Percentiles rank a stretch among this genome's conserved stretches.
phyloP scores from a whole-genome alignment of 1,140 invertebrate species.

The Drosophila sp. region DNA sequence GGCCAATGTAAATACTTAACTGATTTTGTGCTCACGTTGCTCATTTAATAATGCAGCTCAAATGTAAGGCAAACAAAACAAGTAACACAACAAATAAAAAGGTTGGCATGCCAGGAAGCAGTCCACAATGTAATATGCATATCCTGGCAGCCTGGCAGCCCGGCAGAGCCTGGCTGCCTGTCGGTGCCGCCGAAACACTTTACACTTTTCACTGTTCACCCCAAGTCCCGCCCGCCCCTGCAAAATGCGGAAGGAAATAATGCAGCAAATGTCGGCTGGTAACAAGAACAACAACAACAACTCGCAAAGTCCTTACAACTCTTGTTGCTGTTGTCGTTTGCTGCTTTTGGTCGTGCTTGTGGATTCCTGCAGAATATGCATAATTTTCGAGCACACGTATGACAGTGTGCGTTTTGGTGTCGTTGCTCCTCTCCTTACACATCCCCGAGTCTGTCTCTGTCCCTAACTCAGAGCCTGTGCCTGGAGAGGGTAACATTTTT shows the following conservation, averaged over 20 bases:
- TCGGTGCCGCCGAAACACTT: slow-evolving; percentile 58
- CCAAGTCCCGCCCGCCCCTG: slow-evolving; percentile 3
- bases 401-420: slow-evolving; percentile 58
- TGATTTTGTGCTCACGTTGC: slow-evolving; percentile 69
- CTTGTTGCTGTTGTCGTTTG: slow-evolving; percentile 38
- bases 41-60: slow-evolving; percentile 78
- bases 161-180: slow-evolving; percentile 11
- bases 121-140: slow-evolving; percentile 76
- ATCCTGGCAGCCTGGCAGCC: slow-evolving; percentile 48
- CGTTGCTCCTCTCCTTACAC: neutral
- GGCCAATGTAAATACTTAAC: slow-evolving; percentile 59
- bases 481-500: slow-evolving; percentile 53
- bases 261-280: slow-evolving; percentile 72
- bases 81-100: slow-evolving; percentile 20
- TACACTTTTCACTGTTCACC: too few species aligned
- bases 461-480: neutral
- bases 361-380: slow-evolving; percentile 76
- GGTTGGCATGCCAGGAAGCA: slow-evolving; percentile 38
- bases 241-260: slow-evolving; percentile 74
- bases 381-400: slow-evolving; percentile 78
- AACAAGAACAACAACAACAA: slow-evolving; percentile 35
- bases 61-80: slow-evolving; percentile 51
- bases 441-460: neutral
- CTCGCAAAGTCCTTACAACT: slow-evolving; percentile 1
- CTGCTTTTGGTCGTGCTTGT: slow-evolving; percentile 35